phyloP scores from a whole-genome alignment of 1,140 invertebrate genomes.

The Pemphigus obesinymphae region DNA sequence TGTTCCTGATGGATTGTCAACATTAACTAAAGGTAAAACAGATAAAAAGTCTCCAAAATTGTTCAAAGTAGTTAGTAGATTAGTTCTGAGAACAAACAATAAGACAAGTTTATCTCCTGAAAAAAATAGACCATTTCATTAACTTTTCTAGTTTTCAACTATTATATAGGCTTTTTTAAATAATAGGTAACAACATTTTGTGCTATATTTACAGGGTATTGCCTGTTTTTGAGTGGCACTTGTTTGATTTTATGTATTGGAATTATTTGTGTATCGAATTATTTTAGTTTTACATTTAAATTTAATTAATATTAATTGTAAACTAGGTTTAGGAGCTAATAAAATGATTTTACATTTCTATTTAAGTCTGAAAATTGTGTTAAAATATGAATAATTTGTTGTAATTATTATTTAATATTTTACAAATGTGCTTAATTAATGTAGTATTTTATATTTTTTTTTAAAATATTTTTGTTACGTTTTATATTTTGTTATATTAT shows the following conservation, averaged over 20 bases:
- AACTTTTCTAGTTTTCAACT: background rate
- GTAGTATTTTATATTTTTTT: background rate
- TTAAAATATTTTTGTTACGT: too few species aligned
- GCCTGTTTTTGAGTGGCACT: slow-evolving; percentile 11
- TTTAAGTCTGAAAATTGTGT: background rate
- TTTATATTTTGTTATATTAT: slow-evolving; percentile 2
- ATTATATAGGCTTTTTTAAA: background rate
- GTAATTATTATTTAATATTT: slow-evolving; percentile 4
- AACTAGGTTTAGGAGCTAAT: background rate
- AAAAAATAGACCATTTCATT: background rate
- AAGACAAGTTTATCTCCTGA: background rate
- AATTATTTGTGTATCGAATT: background rate
- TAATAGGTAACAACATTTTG: background rate
- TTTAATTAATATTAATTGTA: background rate
- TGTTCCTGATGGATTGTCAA: slow-evolving; percentile 11
- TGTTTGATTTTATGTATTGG: slow-evolving; percentile 20
- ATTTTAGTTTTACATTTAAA: background rate
- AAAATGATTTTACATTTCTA: background rate
- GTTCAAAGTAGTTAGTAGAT: background rate
- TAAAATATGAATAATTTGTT: background rate
- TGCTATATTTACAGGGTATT: slow-evolving; percentile 23
- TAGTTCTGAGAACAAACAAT: slow-evolving; percentile 6
- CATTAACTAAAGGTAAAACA: slow-evolving; percentile 29
- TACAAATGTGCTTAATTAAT: background rate
- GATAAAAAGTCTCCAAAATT: slow-evolving; percentile 33